Conservation (phyloP, 2,797 vertebrate species). For the Mastacembelus armatus region DNA sequence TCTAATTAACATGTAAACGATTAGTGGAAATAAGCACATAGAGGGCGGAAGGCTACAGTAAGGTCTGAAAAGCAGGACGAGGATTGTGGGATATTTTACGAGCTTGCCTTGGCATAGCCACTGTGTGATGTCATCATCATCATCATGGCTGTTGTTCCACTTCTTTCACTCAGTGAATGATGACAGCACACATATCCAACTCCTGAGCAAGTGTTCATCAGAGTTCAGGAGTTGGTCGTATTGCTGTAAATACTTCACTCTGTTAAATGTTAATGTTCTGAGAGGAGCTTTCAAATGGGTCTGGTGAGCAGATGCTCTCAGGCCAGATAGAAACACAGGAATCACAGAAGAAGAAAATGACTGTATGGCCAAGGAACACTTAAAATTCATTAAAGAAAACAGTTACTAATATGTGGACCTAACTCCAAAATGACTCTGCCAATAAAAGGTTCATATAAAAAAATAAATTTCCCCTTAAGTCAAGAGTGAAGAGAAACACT, state of each 20-base stretch:
- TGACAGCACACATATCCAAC: slow-evolving; percentile 20
- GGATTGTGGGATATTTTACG: slow-evolving; percentile 54
- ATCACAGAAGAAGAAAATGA: slow-evolving; percentile 7
- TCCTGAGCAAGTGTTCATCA: not conserved
- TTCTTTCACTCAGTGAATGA: slow-evolving; percentile 57
- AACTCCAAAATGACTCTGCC: slow-evolving; percentile 11
- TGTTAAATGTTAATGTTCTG: slow-evolving; percentile 1
- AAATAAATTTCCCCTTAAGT: not conserved
- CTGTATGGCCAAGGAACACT: not conserved
- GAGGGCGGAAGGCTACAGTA: slow-evolving; percentile 41
- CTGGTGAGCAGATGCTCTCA: slow-evolving; percentile 49
- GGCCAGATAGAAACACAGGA: slow-evolving; percentile 10
- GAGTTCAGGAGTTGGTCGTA: slow-evolving; percentile 19
- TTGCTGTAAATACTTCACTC: slow-evolving; percentile 14
- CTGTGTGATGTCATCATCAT: slow-evolving; percentile 65
- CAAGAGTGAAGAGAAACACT: slow-evolving; percentile 16
- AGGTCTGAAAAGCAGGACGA: slow-evolving; percentile 49
- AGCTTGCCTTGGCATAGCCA: slow-evolving; percentile 69
- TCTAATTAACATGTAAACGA: slow-evolving; percentile 28
- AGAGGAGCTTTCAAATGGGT: not conserved
- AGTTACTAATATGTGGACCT: not conserved
- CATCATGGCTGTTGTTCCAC: slow-evolving; percentile 50
- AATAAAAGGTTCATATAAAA: not conserved
- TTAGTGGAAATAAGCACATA: slow-evolving; percentile 4
- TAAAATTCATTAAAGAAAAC: slow-evolving; percentile 28